Percentiles rank a stretch among this genome's conserved stretches.
These are phyloP conservation scores for Zosterops hypoxanthus DNA, from an alignment of 2,113 vertebrate species.

Conservation along the genomic window DNA sequence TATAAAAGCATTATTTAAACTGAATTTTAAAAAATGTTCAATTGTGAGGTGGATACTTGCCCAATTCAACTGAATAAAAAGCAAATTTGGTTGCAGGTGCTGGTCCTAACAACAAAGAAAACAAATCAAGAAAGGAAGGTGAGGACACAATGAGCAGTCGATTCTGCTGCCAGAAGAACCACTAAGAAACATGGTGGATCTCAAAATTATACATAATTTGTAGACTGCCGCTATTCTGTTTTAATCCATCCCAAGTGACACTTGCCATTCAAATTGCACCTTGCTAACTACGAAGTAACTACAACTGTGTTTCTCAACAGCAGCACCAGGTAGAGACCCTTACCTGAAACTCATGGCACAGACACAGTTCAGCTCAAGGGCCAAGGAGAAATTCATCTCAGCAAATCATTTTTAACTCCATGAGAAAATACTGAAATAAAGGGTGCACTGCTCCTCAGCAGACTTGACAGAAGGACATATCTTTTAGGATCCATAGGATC, in stretches of 20 bases:
- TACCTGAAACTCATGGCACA: neutral
- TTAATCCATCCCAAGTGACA: neutral
- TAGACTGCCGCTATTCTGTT: neutral
- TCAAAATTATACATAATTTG: neutral
- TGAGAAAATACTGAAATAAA: neutral
- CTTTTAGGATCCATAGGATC: neutral
- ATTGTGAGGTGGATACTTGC: neutral
- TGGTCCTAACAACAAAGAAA: neutral
- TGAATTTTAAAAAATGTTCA: neutral
- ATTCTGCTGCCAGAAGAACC: rapidly evolving
- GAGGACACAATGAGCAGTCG: neutral
- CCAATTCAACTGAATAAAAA: neutral
- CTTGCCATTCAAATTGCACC: rapidly evolving
- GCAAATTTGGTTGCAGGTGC: rapidly evolving
- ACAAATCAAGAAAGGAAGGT: neutral
- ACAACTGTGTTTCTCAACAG: neutral
- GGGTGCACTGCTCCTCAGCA: rapidly evolving
- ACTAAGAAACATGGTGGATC: rapidly evolving
- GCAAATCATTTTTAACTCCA: neutral
- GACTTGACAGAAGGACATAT: neutral
- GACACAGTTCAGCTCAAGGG: neutral
- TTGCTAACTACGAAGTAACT: neutral
- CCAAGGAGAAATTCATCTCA: neutral
- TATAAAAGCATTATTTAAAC: neutral
- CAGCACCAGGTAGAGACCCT: neutral